These are phyloP conservation scores for Tiliacea citrago DNA, from an alignment of 2,888 invertebrate species.

Conservation along the genomic window DNA sequence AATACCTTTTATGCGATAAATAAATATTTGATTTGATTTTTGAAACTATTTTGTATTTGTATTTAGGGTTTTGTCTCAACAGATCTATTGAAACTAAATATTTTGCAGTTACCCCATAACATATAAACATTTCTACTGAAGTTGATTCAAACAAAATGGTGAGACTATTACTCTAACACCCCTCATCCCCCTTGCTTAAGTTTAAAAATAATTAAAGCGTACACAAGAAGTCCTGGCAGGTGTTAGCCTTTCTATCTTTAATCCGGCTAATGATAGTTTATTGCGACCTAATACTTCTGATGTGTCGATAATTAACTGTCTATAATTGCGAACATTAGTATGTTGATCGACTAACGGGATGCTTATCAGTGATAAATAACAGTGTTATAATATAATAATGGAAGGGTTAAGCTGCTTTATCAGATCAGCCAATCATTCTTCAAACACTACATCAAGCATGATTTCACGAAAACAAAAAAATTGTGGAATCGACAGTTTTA, in stretches of 20 bases:
- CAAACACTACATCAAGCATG: background rate
- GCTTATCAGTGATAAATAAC: constrained; percentile 25
- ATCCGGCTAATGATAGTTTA: constrained; percentile 53
- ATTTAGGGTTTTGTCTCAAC: too few species aligned
- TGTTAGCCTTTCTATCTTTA: constrained; percentile 39
- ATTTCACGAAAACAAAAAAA: background rate
- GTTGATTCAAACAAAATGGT: background rate
- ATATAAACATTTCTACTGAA: background rate
- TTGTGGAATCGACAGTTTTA: background rate
- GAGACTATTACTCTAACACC: background rate
- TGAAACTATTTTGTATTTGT: too few species aligned
- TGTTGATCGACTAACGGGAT: constrained; percentile 42
- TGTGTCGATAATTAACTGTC: constrained; percentile 48
- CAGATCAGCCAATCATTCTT: background rate
- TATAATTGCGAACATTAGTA: constrained; percentile 50
- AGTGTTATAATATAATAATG: background rate
- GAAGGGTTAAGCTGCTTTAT: background rate
- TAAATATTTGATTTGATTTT: too few species aligned
- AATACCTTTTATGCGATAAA: too few species aligned
- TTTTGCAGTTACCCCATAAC: too few species aligned
- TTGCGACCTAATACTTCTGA: constrained; percentile 48
- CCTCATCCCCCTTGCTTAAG: background rate
- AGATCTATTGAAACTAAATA: too few species aligned
- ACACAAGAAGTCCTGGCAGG: constrained; percentile 37
- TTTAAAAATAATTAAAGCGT: constrained; percentile 36